These are phyloP conservation scores for Ochropleura leucogaster DNA, from an alignment of 2,888 invertebrate species.

Conservation along the genomic window DNA sequence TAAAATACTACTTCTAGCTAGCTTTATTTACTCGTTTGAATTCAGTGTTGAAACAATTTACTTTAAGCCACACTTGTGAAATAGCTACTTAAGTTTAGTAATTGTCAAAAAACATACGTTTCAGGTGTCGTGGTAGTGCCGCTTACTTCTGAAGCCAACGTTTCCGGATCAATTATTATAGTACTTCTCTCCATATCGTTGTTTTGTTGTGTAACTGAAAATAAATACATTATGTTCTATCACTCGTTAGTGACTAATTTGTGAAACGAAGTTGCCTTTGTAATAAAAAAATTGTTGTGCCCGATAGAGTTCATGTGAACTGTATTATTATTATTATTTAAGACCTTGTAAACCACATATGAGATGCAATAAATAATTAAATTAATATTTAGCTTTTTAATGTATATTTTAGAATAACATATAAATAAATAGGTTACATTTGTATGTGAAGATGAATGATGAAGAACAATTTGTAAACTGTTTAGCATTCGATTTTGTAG, in stretches of 20 bases:
- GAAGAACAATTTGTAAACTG: background rate
- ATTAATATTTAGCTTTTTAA: background rate
- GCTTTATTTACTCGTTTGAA: background rate
- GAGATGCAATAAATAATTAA: too few species aligned
- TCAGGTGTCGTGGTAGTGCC: slow-evolving; percentile 18
- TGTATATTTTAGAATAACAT: background rate
- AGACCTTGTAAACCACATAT: too few species aligned
- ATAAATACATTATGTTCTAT: background rate
- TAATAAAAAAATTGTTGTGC: too few species aligned
- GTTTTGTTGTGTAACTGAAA: slow-evolving; percentile 40
- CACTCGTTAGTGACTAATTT: background rate
- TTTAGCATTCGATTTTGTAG: background rate
- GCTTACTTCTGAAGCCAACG: slow-evolving; percentile 14
- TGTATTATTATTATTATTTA: too few species aligned
- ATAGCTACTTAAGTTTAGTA: background rate
- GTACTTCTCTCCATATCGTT: background rate
- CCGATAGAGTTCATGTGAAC: too few species aligned
- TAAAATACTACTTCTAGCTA: background rate
- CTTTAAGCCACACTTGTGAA: background rate
- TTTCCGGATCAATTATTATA: background rate
- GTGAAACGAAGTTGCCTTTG: background rate
- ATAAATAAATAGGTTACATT: background rate
- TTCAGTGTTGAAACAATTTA: background rate
- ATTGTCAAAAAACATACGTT: slow-evolving; percentile 29
- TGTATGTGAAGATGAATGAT: background rate